Evolutionary conservation across 2,113 vertebrate species (phyloP), one percentile per base, ranked within the genome.

Genomic region (Sialia sialis): DNA sequence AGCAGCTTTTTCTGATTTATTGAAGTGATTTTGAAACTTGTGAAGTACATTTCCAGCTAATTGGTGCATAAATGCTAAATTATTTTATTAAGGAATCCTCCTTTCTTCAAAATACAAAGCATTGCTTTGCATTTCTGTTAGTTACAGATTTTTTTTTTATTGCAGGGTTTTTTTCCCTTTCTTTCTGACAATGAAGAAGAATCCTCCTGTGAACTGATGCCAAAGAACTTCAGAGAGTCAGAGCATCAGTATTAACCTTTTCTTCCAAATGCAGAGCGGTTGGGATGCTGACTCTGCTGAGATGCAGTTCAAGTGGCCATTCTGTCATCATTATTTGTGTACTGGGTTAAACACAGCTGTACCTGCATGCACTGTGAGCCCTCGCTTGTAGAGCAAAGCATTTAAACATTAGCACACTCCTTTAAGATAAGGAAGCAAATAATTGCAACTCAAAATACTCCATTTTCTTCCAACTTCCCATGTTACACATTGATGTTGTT

Each of bases 391-490:
- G 13, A 74, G 32, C 34, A 54, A 74, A 77, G 54, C 22, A 10
- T n/a, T 10, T 25, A 10, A 41, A 64, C n/a, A 39, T 60, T 13
- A 66, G 9, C 12, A 39, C 2, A 2, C 26, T 39, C 30, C 9
- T 68, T 84, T 76, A 38, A 62, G 55, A 34, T 8, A 44, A 74
- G 38, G 22, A 38, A 78, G 48, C 26, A 88, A 49, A 27, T 34
- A 60, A 54, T 69, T 62, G 20, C 34, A 27, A 22, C 15, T 51
- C 21, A 60, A 34, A 90, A 82, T 48, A 56, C 2, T 34, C 14
- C 0, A 0, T 26, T 41, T 74, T 63, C 16, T 13, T 29, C 23
- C 16, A 18, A 0, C 38, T 58, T 70, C 7, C 10, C 3, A 1
- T 64, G 44, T 62, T 16, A 16, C 27, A 34, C 13, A 7, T 25